phyloP scores from a whole-genome alignment of 2,888 invertebrate genomes.

The Phoronis australis region DNA sequence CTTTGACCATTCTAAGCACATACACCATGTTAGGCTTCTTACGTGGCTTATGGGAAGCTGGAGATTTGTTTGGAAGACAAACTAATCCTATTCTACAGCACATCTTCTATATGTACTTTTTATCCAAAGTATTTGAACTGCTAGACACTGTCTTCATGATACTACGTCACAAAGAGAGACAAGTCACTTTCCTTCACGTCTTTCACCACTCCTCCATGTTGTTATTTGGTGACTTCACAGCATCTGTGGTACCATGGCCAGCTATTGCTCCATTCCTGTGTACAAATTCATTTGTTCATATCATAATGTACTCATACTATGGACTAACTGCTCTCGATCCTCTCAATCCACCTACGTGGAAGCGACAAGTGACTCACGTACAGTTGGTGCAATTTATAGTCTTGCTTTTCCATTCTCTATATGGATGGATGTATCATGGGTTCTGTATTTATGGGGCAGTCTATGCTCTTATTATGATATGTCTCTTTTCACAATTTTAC shows the following conservation, averaged over 20 bases:
- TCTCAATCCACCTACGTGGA: conserved; percentile 37
- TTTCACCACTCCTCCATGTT: conserved; percentile 50
- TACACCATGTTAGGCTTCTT: conserved; percentile 30
- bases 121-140: conserved; percentile 43
- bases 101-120: conserved; percentile 35
- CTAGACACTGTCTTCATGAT: conserved; percentile 51
- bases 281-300: conserved; percentile 44
- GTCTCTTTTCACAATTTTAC: conserved; percentile 45
- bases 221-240: conserved; percentile 38
- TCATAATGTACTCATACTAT: conserved; percentile 45
- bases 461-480: conserved; percentile 41
- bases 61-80: conserved; percentile 29
- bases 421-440: conserved; percentile 40
- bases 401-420: conserved; percentile 29
- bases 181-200: conserved; percentile 47
- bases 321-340: conserved; percentile 33
- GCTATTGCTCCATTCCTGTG: conserved; percentile 36
- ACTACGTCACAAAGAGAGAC: conserved; percentile 38
- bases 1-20: conserved; percentile 33
- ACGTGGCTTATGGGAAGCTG: conserved; percentile 22
- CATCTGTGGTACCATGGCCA: conserved; percentile 36
- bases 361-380: conserved; percentile 41
- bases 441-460: conserved; percentile 48
- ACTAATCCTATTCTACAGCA: conserved; percentile 19
- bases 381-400: conserved; percentile 45